phyloP scores from a whole-genome alignment of 2,797 vertebrate genomes.

The Peromyscus aztecus region DNA sequence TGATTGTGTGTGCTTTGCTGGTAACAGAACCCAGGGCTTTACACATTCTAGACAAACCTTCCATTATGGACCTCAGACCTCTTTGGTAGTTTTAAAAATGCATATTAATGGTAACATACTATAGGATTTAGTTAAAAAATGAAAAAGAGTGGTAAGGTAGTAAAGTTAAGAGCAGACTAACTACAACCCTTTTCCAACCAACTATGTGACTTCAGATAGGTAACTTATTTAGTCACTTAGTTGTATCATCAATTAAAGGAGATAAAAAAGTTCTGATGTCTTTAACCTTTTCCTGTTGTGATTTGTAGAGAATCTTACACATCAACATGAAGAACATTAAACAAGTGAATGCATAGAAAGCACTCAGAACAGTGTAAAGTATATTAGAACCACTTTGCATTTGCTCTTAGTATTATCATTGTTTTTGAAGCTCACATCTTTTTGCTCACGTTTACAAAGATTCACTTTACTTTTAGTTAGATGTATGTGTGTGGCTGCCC shows the following conservation, averaged over 20 bases:
- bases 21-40: neutral
- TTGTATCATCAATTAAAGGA: constrained; percentile 1
- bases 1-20: neutral
- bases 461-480: neutral
- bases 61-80: neutral
- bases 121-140: neutral
- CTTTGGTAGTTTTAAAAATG: constrained; percentile 24
- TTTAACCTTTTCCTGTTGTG: neutral
- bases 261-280: neutral
- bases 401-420: constrained; percentile 26
- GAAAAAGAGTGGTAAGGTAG: neutral
- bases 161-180: neutral
- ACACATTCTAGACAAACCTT: neutral
- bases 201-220: neutral
- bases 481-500: neutral
- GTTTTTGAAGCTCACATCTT: constrained; percentile 6
- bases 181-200: neutral
- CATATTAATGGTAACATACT: neutral
- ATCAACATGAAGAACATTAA: constrained; percentile 17
- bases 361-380: neutral
- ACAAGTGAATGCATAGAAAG: constrained; percentile 32
- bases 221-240: neutral
- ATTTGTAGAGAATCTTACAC: constrained; percentile 47
- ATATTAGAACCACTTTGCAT: neutral
- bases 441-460: neutral